Percentiles rank a stretch among this genome's conserved stretches.
Evolutionary conservation across 2,888 invertebrate genomes (phyloP).

Genomic region (Hedya salicella): DNA sequence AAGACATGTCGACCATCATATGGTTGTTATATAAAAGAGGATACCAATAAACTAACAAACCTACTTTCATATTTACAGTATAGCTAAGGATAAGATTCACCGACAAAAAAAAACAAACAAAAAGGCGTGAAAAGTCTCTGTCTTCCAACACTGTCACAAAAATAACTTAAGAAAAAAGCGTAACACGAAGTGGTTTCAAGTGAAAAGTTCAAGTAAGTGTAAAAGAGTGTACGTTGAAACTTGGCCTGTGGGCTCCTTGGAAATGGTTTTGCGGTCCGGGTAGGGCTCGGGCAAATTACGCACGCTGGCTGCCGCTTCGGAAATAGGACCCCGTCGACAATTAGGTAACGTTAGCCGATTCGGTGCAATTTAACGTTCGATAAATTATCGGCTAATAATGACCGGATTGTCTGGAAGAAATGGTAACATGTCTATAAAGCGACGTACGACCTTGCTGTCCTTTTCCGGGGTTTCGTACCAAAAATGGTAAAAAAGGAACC

Average conservation of each 20-base stretch:
- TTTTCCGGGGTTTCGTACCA: no score
- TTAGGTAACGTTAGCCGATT: constrained; percentile 34
- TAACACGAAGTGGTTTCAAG: constrained; percentile 27
- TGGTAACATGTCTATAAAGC: no score
- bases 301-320: constrained; percentile 28
- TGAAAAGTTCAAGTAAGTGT: constrained; percentile 32
- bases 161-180: constrained; percentile 23
- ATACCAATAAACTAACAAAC: no score
- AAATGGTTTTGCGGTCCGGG: constrained; percentile 32
- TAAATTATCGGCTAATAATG: constrained; percentile 36
- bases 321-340: constrained; percentile 35
- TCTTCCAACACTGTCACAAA: neutral
- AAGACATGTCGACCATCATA: no score
- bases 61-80: no score
- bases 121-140: neutral
- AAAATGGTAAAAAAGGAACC: no score
- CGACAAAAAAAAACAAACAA: neutral
- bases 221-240: constrained; percentile 25
- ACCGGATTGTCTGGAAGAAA: neutral
- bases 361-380: constrained; percentile 33
- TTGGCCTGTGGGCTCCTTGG: constrained; percentile 7
- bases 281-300: constrained; percentile 19
- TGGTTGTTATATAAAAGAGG: no score
- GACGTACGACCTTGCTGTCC: no score
- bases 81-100: no score